Evolutionary conservation across 2,888 invertebrate genomes (phyloP), one percentile per base, ranked within the genome.

Genomic region (Phrixothrix hirtus): DNA sequence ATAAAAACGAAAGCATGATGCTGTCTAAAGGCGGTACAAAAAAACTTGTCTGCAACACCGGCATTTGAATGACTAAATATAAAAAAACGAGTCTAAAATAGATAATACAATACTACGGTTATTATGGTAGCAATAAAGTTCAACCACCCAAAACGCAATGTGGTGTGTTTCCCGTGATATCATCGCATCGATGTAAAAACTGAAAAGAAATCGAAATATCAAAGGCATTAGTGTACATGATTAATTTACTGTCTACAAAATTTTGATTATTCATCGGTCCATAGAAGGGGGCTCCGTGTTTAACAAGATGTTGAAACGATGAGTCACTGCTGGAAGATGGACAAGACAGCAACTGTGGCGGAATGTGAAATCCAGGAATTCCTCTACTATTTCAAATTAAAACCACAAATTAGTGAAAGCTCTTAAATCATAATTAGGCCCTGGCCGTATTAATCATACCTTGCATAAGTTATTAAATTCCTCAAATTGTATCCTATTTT

Each of bases 131-230:
- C 1, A 31, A 12, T 15, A 14, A 50, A 43, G 36, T 44, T 50
- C 50, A 50, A 37, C 50, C 50, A 44, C 43, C 50, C 38, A 44
- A 44, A 50, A 50, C 50, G 35, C 26, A 44, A 44, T 34, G 42
- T 31, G 12, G 38, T 38, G 43, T 44, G 50, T 17, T 50, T 50
- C 44, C 50, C 43, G 44, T 50, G 44, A 44, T 16, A 50, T 50
- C 32, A 50, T 44, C 44, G 44, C 17, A 13, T 17, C 25, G 37
- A 17, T 21, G 44, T 39, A 34, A 17, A 31, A 27, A 50, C 35
- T 36, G 37, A 14, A 35, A 38, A 38, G 15, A 38, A 38, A 14
- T 25, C 21, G 21, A 21, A 21, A 21, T 21, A 5, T 21, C 7
- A 3, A 7, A 7, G 21, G 7, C 21, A 21, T 21, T 21, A 21